Base-by-base conservation (phyloP, 2,888 invertebrate species). In the Pseudolycoriella hygida region DNA sequence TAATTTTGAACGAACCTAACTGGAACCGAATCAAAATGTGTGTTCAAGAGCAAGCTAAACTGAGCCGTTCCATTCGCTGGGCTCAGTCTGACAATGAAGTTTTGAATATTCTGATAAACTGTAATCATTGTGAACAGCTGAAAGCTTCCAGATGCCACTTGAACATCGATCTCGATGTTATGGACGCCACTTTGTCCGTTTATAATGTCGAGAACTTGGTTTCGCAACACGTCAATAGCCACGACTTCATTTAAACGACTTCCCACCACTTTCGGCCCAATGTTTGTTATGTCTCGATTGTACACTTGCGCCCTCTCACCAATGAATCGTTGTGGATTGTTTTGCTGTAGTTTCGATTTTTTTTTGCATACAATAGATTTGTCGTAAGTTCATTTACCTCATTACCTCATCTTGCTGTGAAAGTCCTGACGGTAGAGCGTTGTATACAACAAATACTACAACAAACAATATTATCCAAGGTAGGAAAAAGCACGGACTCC, bases 1-100 rank as follows among this genome's bases (percentile, higher is more conserved):
- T n/a, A n/a, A n/a, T n/a, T n/a, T n/a, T n/a, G n/a, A n/a, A n/a
- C n/a, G n/a, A n/a, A n/a, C n/a, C 87, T 88, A 55, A 82, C 84
- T 32, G 84, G 75, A 53, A 89, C 86, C 44, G 85, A 78, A 68
- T 93, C 93, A 67, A 80, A 89, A 68, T 94, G 94, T 57, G 90
- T 87, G 67, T 93, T 94, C 54, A 94, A 67, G 55, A 94, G 67
- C 18, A 64, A 47, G 44, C 57, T 58, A 10, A 57, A 55, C 11
- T 51, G 53, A 47, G 59, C 58, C 17, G 56, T 60, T 5, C 55
- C 50, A 11, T 51, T 49, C 46, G 56, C 59, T 5, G 62, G 56
- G 12, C 55, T 54, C 42, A 86, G 60, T 60, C 74, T 76, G 39
- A 80, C 87, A 51, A 87, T 70, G 53, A 92, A 74, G 67, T 85